Evolutionary conservation across 2,113 vertebrate species (phyloP), one percentile per base, ranked within the genome.

Genomic region (Phrynosoma blainvillii): DNA sequence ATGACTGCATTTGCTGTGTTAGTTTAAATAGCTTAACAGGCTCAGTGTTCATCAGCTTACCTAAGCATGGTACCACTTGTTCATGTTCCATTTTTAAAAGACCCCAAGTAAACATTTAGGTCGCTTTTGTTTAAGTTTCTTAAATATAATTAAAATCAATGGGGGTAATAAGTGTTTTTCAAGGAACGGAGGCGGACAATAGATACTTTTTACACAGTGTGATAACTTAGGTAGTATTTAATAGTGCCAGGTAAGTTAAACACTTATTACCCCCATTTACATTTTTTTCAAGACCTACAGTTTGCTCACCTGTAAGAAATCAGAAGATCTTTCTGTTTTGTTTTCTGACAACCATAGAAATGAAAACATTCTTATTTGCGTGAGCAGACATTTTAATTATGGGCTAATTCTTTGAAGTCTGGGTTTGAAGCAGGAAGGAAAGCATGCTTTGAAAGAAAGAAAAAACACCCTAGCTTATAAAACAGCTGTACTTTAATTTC

Each of bases 371-470:
- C 32, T 54, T 32, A 85, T 85, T 79, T 13, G 0, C 81, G n/a
- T 54, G 59, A 89, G 18, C 32, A 68, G 23, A 81, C 84, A 42
- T 86, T 71, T 89, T 86, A 86, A 82, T 89, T 82, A 85, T 74
- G 32, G 62, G 18, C 47, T 82, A 85, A 70, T 54, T 76, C 71
- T 86, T 82, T 86, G 79, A 56, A 82, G 62, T 86, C 65, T 56
- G 1, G 47, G 20, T 30, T 82, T 68, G 73, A 82, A 82, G 56
- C 32, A 13, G 40, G 23, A 86, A 82, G 47, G n/a, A 77, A 52
- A 27, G 16, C 16, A 89, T 16, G 27, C 36, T 82, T 86, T 76
- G 77, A 82, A 86, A 71, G 54, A 73, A 0, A 8, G 84, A 4
- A 1, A 27, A 30, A 47, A 47, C 47, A 47, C 20, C 3, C 12